Conservation (phyloP, 2,113 vertebrate genomes). For the Salvelinus sp. region DNA sequence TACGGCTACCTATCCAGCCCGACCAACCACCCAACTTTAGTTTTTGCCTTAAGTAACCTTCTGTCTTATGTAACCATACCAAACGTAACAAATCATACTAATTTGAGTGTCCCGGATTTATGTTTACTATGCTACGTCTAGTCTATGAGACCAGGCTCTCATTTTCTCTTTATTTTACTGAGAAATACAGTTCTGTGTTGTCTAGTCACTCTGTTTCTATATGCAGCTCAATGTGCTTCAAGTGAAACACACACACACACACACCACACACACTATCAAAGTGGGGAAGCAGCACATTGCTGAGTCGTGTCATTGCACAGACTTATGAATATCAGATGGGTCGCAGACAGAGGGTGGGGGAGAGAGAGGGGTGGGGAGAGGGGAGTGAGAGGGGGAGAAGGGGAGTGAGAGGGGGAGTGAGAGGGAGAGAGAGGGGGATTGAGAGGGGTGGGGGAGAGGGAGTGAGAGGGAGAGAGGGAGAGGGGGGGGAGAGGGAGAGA, state of each 20-base stretch:
- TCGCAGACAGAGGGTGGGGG: constrained; percentile 9
- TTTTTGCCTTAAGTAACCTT: no score
- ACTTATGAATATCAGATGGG: background rate
- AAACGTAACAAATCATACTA: no score
- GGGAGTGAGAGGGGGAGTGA: constrained; percentile 4
- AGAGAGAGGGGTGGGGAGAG: background rate
- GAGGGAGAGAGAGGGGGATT: constrained; percentile 6
- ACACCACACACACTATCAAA: constrained; percentile 1
- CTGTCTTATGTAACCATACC: no score
- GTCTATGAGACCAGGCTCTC: no score
- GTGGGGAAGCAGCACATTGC: background rate
- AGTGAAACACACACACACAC: background rate
- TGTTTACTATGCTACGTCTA: no score
- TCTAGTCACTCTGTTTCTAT: background rate
- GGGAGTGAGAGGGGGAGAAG: background rate
- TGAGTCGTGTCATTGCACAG: constrained; percentile 1
- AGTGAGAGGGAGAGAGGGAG: background rate
- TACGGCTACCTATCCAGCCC: no score
- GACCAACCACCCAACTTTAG: no score
- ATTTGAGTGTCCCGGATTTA: no score
- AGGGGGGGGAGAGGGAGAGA: background rate
- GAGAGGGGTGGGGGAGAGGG: constrained; percentile 2
- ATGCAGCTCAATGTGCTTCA: background rate
- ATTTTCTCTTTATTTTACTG: no score
- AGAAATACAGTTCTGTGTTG: no score